phyloP scores from a whole-genome alignment of 2,888 invertebrate species.

The Lasioglossum villosulum region DNA sequence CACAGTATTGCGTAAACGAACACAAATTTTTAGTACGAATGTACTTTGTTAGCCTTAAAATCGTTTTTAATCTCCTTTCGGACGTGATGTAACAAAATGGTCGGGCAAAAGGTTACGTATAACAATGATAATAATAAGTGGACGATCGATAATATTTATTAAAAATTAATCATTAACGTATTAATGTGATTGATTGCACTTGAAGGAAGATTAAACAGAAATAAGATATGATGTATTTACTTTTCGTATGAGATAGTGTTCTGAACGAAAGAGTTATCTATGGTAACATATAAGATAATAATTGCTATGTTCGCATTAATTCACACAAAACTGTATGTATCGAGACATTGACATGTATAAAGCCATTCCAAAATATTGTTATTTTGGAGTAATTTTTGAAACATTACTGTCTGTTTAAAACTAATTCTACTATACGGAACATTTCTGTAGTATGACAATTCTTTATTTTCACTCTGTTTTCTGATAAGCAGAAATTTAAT shows the following conservation, averaged over 20 bases:
- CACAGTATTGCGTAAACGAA: not conserved
- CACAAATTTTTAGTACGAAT: not conserved
- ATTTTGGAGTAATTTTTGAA: not conserved
- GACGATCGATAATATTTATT: not conserved
- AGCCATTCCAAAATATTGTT: not conserved
- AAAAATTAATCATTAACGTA: not conserved
- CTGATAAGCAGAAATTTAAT: not conserved
- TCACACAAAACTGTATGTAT: not conserved
- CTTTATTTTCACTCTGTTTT: not conserved
- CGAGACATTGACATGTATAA: not conserved
- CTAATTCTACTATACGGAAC: not conserved
- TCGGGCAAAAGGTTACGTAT: not conserved
- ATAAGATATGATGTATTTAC: constrained; percentile 1
- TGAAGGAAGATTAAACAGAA: not conserved
- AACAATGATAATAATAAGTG: not conserved
- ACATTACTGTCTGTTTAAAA: not conserved
- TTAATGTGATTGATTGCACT: not conserved
- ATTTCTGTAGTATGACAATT: constrained; percentile 2
- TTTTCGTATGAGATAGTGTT: not conserved
- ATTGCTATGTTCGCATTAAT: not conserved
- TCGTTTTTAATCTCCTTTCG: not conserved
- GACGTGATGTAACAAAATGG: not conserved
- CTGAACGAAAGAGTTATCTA: not conserved
- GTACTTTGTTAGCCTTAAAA: not conserved
- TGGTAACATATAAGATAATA: not conserved